Base-by-base conservation (phyloP, 1,140 invertebrate species). In the Monochamus saltuarius region DNA sequence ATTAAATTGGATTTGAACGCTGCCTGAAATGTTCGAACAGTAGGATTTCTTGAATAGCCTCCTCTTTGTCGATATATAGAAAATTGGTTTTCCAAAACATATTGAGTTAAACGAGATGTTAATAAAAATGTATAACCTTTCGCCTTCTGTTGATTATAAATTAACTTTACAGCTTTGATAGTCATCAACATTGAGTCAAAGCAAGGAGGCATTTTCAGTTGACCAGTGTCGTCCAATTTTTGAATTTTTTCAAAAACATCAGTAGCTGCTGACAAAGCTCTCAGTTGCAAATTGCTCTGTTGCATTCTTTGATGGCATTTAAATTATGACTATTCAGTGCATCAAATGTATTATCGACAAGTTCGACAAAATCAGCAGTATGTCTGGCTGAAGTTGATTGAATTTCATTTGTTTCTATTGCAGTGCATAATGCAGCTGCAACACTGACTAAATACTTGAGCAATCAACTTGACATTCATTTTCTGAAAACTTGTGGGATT, bases 401-500 rank as follows among this genome's bases (percentile, higher is more conserved):
- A 8, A 72, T 19, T 52, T 68, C 53, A 46, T 62, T 58, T 10
- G 60, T 66, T 59, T 61, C 22, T 51, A 49, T 14, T n/a, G 57
- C 65, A 36, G 72, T 61, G 60, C 56, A 54, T 2, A 73, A 59
- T 35, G 69, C 62, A 16, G 59, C 62, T 16, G 60, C 56, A 9
- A 73, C 64, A n/a, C 51, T 65, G 35, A 16, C 66, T 72, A 4
- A 73, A 67, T 35, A 72, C 51, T 64, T 73, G 71, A 4, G 53
- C 61, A 1, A 71, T 71, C 16, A 67, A 55, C 51, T 65, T 65
- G 13, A 71, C 69, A 51, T 60, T 68, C 70, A 72, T 71, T 65
- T 70, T 70, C 62, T 73, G 62, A 58, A 73, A 73, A 36, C 16
- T 42, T 52, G 66, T 72, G 11, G 71, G 72, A 37, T 70, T 62